phyloP scores from a whole-genome alignment of 92 coral and sea anemone genomes.

The Phenganax subtilis region DNA sequence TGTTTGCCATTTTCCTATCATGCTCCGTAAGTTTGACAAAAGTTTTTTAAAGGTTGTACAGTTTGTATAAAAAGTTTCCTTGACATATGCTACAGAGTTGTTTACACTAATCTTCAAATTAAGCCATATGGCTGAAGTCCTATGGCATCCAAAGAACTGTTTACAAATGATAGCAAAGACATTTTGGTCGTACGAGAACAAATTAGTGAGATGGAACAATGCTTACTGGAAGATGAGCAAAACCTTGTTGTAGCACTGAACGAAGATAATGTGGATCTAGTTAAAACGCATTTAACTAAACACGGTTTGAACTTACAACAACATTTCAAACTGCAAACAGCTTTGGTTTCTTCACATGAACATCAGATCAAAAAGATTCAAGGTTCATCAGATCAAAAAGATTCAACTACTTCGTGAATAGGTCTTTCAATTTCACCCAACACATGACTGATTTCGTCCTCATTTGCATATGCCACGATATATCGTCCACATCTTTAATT shows the following conservation, averaged over 20 bases:
- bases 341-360: constrained; percentile 14
- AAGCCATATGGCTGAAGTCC: neutral
- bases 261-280: neutral
- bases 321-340: neutral
- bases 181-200: neutral
- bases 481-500: too few relatives aligned
- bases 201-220: constrained; percentile 2
- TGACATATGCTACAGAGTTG: neutral
- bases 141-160: neutral
- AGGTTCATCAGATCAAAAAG: too few relatives aligned
- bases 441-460: too few relatives aligned
- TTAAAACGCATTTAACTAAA: neutral
- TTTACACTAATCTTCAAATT: neutral
- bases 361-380: neutral
- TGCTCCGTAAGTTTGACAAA: too few relatives aligned
- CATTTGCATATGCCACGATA: too few relatives aligned
- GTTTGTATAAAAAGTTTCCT: neutral
- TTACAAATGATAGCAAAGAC: constrained; percentile 1
- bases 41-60: too few relatives aligned
- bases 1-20: too few relatives aligned
- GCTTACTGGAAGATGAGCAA: neutral
- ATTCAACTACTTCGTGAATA: too few relatives aligned
- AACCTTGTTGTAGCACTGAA: neutral
- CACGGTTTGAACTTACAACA: constrained; percentile 8
- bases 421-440: too few relatives aligned